phyloP scores from a whole-genome alignment of 1,140 invertebrate genomes.

The Chelonus insularis region DNA sequence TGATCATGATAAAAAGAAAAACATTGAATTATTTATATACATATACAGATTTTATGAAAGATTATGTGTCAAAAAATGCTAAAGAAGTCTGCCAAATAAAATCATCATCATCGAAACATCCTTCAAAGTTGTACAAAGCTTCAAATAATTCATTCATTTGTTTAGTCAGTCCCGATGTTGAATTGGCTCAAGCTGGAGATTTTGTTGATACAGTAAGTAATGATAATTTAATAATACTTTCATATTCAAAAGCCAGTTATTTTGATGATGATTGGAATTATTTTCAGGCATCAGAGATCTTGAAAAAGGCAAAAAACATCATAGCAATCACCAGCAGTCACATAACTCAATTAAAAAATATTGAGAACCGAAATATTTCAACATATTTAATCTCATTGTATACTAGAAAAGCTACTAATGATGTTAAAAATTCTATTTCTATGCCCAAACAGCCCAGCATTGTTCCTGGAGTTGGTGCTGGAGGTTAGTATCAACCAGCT shows the following conservation, averaged over 20 bases:
- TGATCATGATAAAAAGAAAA: not conserved
- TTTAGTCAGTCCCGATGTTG: conserved; percentile 39
- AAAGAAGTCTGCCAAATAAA: conserved; percentile 43
- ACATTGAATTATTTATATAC: not conserved
- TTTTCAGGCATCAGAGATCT: conserved; percentile 44
- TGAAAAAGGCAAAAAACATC: conserved; percentile 39
- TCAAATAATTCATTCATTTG: conserved; percentile 41
- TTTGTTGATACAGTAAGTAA: conserved; percentile 41
- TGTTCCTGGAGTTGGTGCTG: conserved; percentile 48
- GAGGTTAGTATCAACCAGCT: conserved; percentile 40
- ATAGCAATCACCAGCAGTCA: conserved; percentile 43
- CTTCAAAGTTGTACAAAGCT: conserved; percentile 41
- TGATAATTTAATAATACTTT: conserved; percentile 1
- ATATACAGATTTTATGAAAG: conserved; percentile 13
- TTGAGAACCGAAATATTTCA: conserved; percentile 30
- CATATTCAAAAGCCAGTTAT: conserved; percentile 16
- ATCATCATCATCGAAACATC: conserved; percentile 35
- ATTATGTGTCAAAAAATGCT: conserved; percentile 31
- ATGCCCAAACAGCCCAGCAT: conserved; percentile 52
- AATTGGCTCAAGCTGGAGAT: conserved; percentile 41
- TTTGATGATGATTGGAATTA: conserved; percentile 13
- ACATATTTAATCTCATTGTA: conserved; percentile 45
- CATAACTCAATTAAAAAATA: conserved; percentile 43
- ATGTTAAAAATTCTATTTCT: conserved; percentile 29
- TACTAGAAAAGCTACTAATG: conserved; percentile 35